These are phyloP conservation scores for Bugulina stolonifera DNA, from an alignment of 2,888 invertebrate genomes.

Conservation along the genomic window DNA sequence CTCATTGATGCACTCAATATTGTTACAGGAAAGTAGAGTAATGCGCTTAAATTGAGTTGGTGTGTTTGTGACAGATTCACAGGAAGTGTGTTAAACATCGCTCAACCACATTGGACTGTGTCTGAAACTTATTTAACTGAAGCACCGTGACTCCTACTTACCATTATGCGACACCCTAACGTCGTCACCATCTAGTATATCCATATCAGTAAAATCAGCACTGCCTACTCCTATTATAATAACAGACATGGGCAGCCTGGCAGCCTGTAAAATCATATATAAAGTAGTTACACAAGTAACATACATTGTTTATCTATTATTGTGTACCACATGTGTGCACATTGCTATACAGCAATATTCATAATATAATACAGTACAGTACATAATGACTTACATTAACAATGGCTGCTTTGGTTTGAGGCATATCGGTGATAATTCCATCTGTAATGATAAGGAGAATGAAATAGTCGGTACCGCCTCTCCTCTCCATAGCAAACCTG, in stretches of 20 bases:
- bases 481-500: conserved; percentile 55
- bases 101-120: no score
- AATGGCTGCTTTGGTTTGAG: conserved; percentile 47
- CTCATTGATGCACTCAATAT: no score
- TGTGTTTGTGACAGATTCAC: no score
- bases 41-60: no score
- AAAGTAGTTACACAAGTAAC: neutral
- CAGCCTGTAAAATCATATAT: conserved; percentile 49
- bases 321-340: neutral
- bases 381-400: conserved; percentile 46
- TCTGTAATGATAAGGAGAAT: conserved; percentile 62
- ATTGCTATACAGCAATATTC: conserved; percentile 30
- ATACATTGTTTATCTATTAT: neutral
- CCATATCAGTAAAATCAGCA: conserved; percentile 50
- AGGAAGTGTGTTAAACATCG: no score
- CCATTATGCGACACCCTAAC: conserved; percentile 37
- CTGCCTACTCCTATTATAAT: conserved; percentile 52
- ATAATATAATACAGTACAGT: conserved; percentile 25
- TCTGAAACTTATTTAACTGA: no score
- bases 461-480: conserved; percentile 58
- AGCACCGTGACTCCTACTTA: no score
- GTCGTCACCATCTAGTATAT: conserved; percentile 45
- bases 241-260: conserved; percentile 47
- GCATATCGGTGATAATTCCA: conserved; percentile 61
- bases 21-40: no score